phyloP scores from a whole-genome alignment of 2,113 vertebrate species.

The Epinephelus fuscoguttatus region DNA sequence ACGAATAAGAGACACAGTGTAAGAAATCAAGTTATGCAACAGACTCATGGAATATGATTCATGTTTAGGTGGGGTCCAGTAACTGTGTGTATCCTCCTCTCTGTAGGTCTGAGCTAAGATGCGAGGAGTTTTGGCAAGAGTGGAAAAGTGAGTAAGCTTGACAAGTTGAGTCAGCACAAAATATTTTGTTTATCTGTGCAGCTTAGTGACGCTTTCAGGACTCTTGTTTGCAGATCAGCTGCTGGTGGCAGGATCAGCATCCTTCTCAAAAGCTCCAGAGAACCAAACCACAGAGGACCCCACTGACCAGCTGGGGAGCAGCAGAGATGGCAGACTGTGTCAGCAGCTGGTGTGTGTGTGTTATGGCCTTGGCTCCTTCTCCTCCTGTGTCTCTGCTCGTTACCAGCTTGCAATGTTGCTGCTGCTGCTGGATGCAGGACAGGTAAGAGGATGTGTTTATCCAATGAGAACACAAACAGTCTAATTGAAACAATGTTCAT shows the following conservation, averaged over 20 bases:
- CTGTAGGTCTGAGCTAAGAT: slow-evolving; percentile 85
- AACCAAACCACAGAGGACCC: slow-evolving; percentile 16
- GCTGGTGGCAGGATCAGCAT: slow-evolving; percentile 25
- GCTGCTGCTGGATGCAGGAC: slow-evolving; percentile 87
- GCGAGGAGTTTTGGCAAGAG: slow-evolving; percentile 85
- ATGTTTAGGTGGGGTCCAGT: neutral
- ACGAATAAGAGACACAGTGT: slow-evolving; percentile 77
- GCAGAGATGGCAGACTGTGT: neutral
- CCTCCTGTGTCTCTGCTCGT: slow-evolving; percentile 85
- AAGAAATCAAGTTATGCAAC: slow-evolving; percentile 38
- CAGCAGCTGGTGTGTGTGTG: slow-evolving; percentile 85
- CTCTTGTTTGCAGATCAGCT: slow-evolving; percentile 66
- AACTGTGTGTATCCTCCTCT: neutral
- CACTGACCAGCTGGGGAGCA: slow-evolving; percentile 43
- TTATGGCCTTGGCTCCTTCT: slow-evolving; percentile 92
- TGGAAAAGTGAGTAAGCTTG: slow-evolving; percentile 81
- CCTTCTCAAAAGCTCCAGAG: neutral
- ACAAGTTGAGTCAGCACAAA: neutral
- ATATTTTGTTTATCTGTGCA: neutral
- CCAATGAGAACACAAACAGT: neutral
- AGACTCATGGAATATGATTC: neutral
- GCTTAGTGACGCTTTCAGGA: neutral
- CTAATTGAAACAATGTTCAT: neutral
- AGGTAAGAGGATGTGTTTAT: slow-evolving; percentile 79
- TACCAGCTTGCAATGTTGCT: slow-evolving; percentile 92